phyloP scores from a whole-genome alignment of 2,113 vertebrate genomes.

The Xiphorhynchus elegans region DNA sequence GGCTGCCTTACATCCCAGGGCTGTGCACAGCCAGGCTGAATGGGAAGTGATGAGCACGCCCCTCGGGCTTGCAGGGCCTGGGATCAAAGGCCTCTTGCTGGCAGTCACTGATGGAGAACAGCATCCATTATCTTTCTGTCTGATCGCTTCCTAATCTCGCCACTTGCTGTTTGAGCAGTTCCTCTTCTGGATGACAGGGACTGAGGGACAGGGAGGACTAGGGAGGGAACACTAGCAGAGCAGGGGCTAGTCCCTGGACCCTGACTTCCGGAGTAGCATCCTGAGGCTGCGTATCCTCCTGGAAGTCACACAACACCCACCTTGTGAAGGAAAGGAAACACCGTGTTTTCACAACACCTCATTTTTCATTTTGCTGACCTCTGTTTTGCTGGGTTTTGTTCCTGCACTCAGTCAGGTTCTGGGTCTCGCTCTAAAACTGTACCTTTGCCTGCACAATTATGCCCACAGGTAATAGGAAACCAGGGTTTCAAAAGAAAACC shows the following conservation, averaged over 20 bases:
- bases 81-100: not conserved
- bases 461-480: constrained; percentile 77
- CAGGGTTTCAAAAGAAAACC: constrained; percentile 70
- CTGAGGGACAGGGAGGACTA: not conserved
- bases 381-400: not conserved
- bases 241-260: not conserved
- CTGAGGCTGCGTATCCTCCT: not conserved
- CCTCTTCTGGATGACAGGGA: not conserved
- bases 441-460: constrained; percentile 45
- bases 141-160: not conserved
- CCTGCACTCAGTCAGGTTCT: not conserved
- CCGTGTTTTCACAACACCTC: accelerated
- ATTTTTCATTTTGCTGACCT: not conserved
- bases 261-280: not conserved
- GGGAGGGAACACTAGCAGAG: not conserved
- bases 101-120: not conserved
- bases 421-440: not conserved
- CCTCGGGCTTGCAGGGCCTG: not conserved
- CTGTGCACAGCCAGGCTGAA: not conserved
- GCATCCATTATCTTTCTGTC: not conserved
- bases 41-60: not conserved
- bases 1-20: not conserved
- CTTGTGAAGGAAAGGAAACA: not conserved
- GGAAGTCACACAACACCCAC: not conserved
- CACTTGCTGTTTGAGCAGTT: not conserved